phyloP scores from a whole-genome alignment of 2,113 vertebrate genomes.

The Esox niger region DNA sequence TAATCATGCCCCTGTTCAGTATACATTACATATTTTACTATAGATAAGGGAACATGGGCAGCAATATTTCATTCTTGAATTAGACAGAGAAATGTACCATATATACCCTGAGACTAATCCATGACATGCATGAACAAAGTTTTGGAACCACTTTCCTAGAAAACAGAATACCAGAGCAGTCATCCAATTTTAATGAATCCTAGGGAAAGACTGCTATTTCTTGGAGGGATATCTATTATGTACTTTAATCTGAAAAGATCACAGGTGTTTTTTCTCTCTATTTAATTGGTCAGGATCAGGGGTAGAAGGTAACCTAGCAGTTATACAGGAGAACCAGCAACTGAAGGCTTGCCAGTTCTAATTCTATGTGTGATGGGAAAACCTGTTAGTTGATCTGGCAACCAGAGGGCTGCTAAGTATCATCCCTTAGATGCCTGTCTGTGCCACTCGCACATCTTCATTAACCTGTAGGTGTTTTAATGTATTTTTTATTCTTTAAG shows the following conservation, averaged over 20 bases:
- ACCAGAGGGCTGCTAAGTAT: no score
- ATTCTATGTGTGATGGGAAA: no score
- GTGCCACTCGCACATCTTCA: no score
- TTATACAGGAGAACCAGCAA: no score
- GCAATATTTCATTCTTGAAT: constrained; percentile 19
- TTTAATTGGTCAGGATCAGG: neutral
- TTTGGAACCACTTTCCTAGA: constrained; percentile 16
- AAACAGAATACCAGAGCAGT: constrained; percentile 11
- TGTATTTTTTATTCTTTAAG: no score
- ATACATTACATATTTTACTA: constrained; percentile 24
- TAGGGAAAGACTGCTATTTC: neutral
- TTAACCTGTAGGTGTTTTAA: no score
- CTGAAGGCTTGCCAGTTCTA: no score
- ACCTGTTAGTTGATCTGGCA: no score
- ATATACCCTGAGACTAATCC: neutral
- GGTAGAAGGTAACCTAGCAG: no score
- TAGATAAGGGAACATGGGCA: constrained; percentile 28
- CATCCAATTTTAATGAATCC: no score
- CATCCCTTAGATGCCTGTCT: no score
- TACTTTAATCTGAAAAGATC: neutral
- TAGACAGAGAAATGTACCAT: constrained; percentile 27
- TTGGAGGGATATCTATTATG: neutral
- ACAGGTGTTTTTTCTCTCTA: neutral
- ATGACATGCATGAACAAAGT: constrained; percentile 10
- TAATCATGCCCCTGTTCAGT: constrained; percentile 1